Evolutionary conservation across 2,888 invertebrate species (phyloP), one percentile per base, ranked within the genome.

Genomic region (Pollenia griseotomentosa): DNA sequence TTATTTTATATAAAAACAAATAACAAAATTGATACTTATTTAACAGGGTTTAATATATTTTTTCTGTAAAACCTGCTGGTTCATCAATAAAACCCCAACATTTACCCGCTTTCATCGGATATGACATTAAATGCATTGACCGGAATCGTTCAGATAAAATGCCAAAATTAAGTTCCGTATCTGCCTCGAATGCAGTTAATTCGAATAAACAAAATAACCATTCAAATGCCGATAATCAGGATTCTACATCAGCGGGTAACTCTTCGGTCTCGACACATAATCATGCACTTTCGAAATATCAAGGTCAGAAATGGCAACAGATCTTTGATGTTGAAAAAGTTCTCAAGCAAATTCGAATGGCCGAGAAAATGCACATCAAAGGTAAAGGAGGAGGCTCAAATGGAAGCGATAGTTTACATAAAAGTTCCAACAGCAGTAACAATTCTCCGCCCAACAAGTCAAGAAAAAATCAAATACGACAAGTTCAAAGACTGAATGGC

Each of bases 401-500:
- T 10, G 88, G 71, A 40, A 82, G 65, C 19, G 86, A 79, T 44
- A 86, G 65, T 57, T 61, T 78, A 42, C 78, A 88, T 12, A 86
- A 88, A 74, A 80, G 80, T n/a, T 86, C 88, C 46, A 83, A 88
- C 59, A 89, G 66, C 83, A 88, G 68, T 77, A 94, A n/a, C 93
- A 94, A 85, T 77, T 80, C 79, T 71, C 83, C 83, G 61, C 80
- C 87, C 59, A 75, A 53, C 53, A 85, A 88, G 44, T 77, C 88
- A 44, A 71, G 78, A 61, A 85, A 85, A 66, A 79, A 70, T 55
- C 85, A 84, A 61, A 75, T 88, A 63, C 85, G 85, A 23, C 92
- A 92, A 74, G 94, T 95, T 88, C 94, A 95, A 90, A 94, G 95
- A 10, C 94, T 95, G 75, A 94, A 94, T 85, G 92, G 93, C 88